phyloP scores from a whole-genome alignment of 2,888 invertebrate species.

The Adelphocoris suturalis region DNA sequence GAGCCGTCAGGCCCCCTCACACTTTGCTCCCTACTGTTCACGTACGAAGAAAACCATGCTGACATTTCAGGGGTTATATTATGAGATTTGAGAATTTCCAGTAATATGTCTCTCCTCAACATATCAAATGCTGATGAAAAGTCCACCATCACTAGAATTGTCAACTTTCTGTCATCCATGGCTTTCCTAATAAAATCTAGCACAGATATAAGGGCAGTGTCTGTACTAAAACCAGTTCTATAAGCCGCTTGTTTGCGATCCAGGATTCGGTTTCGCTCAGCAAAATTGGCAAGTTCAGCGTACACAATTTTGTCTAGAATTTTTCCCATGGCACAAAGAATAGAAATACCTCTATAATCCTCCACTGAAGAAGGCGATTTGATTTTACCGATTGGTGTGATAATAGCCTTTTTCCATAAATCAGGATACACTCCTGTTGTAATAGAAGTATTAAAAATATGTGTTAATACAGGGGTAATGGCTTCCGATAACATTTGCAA shows the following conservation, averaged over 20 bases:
- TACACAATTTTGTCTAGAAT: conserved; percentile 31
- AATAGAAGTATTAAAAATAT: conserved; percentile 16
- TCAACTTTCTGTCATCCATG: not conserved
- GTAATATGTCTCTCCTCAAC: not conserved
- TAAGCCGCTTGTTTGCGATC: conserved; percentile 41
- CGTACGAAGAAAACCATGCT: not conserved
- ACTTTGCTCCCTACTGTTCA: not conserved
- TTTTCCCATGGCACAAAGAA: not conserved
- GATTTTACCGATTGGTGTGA: not conserved
- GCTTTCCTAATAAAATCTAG: not conserved
- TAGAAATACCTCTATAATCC: not conserved
- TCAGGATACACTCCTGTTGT: not conserved
- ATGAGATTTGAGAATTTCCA: not conserved
- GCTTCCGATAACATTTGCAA: not conserved
- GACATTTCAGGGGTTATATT: not conserved
- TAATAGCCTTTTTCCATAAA: conserved; percentile 19
- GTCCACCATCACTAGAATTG: not conserved
- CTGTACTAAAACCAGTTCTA: conserved; percentile 34
- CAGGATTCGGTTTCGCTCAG: not conserved
- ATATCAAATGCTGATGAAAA: not conserved
- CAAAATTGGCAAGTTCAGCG: not conserved
- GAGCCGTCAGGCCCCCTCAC: not conserved
- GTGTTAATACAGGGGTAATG: not conserved
- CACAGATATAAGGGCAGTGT: conserved; percentile 18
- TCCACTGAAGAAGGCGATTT: not conserved